phyloP scores from a whole-genome alignment of 2,888 invertebrate genomes.

The Sinotaia quadrata region DNA sequence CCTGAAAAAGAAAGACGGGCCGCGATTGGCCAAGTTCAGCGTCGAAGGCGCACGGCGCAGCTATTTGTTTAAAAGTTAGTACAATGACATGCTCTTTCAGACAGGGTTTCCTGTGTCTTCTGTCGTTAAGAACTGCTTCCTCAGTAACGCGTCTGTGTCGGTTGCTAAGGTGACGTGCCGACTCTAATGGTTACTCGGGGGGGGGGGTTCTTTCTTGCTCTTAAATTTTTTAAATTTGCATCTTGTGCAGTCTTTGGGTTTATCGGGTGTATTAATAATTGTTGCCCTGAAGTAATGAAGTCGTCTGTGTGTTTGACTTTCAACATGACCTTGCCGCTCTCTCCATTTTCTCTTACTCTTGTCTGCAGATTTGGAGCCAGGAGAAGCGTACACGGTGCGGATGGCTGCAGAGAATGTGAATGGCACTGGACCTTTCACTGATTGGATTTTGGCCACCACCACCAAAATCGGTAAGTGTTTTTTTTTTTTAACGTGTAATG shows the following conservation, averaged over 20 bases:
- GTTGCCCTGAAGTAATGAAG: neutral
- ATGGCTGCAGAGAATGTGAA: constrained; percentile 51
- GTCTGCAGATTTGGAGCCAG: constrained; percentile 40
- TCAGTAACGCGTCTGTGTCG: neutral
- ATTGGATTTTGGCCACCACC: constrained; percentile 34
- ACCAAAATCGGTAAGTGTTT: constrained; percentile 3
- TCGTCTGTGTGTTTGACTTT: neutral
- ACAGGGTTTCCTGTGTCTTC: no score
- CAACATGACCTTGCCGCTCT: neutral
- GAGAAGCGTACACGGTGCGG: constrained; percentile 45
- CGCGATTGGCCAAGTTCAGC: constrained; percentile 32
- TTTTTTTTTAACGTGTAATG: no score
- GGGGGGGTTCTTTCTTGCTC: neutral
- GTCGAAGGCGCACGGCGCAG: constrained; percentile 29
- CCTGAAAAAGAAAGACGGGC: constrained; percentile 31
- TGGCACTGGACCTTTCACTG: constrained; percentile 53
- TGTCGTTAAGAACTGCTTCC: no score
- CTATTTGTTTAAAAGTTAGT: constrained; percentile 35
- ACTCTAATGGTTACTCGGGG: neutral
- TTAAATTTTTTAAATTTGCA: neutral
- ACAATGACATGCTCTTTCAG: no score
- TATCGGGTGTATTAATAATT: neutral
- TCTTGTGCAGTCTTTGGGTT: neutral
- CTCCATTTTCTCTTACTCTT: neutral
- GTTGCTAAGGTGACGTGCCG: neutral